phyloP scores from a whole-genome alignment of 2,888 invertebrate genomes.

The Altica lythri region DNA sequence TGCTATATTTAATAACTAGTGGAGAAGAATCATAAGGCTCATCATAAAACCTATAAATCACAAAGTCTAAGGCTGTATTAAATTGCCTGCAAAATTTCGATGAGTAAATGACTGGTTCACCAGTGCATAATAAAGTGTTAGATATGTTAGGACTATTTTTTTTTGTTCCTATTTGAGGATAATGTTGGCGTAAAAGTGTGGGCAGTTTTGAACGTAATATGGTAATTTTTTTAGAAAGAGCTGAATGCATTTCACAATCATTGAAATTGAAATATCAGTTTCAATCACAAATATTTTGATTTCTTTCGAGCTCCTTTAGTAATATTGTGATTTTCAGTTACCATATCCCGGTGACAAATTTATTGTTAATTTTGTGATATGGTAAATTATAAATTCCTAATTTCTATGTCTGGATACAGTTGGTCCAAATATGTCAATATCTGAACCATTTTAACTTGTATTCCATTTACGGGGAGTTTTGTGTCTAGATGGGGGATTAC shows the following conservation, averaged over 20 bases:
- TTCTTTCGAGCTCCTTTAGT: too few species aligned
- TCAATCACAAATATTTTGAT: too few species aligned
- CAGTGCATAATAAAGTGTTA: constrained; percentile 90
- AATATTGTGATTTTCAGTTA: neutral
- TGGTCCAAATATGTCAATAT: too few species aligned
- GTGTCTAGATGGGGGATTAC: too few species aligned
- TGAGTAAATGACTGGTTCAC: constrained; percentile 94
- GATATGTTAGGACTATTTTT: constrained; percentile 83
- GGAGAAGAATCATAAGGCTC: constrained; percentile 90
- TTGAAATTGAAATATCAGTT: too few species aligned
- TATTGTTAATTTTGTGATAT: neutral
- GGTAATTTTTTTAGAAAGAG: constrained; percentile 31
- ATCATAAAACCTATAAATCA: constrained; percentile 85
- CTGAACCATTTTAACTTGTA: too few species aligned
- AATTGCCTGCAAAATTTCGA: constrained; percentile 65
- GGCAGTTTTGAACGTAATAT: constrained; percentile 81
- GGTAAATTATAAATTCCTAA: neutral
- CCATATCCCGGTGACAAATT: neutral
- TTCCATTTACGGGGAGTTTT: too few species aligned
- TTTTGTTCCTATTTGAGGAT: constrained; percentile 89
- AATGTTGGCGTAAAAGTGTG: constrained; percentile 78
- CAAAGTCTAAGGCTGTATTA: constrained; percentile 71
- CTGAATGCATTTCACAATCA: neutral
- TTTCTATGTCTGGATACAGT: neutral
- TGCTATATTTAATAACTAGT: constrained; percentile 70